Evolutionary conservation across 2,888 invertebrate species (phyloP).

Genomic region (Marasmarcha lunaedactyla): DNA sequence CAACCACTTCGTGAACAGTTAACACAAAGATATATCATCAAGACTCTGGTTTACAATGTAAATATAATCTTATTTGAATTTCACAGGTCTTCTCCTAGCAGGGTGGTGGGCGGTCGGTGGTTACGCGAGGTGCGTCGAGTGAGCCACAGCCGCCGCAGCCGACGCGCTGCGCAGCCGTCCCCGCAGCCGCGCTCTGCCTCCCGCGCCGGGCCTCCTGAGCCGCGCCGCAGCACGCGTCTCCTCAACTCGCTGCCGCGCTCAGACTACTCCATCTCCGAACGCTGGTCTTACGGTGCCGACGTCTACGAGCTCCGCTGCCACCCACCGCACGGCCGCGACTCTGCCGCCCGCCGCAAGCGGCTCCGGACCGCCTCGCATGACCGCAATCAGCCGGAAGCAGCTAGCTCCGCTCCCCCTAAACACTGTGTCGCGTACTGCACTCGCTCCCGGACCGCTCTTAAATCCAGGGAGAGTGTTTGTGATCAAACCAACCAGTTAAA

Average conservation of each 20-base stretch:
- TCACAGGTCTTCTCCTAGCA: conserved; percentile 71
- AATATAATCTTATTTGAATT: too few relatives aligned
- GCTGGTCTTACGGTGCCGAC: conserved; percentile 69
- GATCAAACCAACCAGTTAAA: conserved; percentile 33
- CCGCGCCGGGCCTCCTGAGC: conserved; percentile 37
- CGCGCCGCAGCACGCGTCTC: conserved; percentile 64
- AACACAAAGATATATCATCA: too few relatives aligned
- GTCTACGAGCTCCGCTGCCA: conserved; percentile 62
- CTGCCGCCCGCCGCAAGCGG: conserved; percentile 35
- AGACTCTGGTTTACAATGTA: too few relatives aligned
- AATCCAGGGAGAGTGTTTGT: conserved; percentile 52
- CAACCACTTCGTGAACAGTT: too few relatives aligned
- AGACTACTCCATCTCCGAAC: conserved; percentile 69
- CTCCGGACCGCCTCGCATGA: conserved; percentile 54
- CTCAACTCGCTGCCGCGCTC: conserved; percentile 54
- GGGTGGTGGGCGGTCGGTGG: conserved; percentile 70
- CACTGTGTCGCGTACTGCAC: conserved; percentile 61
- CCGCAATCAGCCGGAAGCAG: conserved; percentile 47
- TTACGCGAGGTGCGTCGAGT: conserved; percentile 60
- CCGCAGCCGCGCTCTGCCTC: conserved; percentile 46
- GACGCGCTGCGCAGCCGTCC: conserved; percentile 45
- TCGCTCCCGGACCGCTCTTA: conserved; percentile 62
- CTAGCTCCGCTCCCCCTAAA: conserved; percentile 34
- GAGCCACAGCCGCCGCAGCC: conserved; percentile 48
- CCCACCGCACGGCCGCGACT: conserved; percentile 45